phyloP scores from a whole-genome alignment of 2,888 invertebrate species.

The Cryptocheilus praepositus region DNA sequence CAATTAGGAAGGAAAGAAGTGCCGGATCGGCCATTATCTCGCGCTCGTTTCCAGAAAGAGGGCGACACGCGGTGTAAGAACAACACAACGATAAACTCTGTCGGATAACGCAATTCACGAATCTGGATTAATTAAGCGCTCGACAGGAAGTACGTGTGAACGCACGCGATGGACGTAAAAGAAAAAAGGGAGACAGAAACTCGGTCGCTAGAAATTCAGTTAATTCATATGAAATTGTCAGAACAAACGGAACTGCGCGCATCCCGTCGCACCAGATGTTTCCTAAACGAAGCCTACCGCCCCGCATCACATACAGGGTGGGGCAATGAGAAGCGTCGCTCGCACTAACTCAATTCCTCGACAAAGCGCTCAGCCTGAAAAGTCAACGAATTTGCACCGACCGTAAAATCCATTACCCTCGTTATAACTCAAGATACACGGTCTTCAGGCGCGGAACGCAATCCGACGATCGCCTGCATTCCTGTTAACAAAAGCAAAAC shows the following conservation, averaged over 20 bases:
- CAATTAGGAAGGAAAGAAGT: slow-evolving; percentile 58
- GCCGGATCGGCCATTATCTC: too few species aligned
- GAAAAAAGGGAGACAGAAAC: slow-evolving; percentile 56
- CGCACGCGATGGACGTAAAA: slow-evolving; percentile 57
- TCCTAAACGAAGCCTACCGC: slow-evolving; percentile 64
- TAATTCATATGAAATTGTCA: slow-evolving; percentile 70
- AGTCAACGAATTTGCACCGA: too few species aligned
- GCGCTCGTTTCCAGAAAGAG: too few species aligned
- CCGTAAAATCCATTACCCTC: too few species aligned
- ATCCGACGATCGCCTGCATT: too few species aligned
- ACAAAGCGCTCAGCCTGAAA: neutral
- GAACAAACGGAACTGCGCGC: slow-evolving; percentile 73
- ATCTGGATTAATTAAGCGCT: slow-evolving; percentile 59
- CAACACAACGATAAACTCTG: neutral
- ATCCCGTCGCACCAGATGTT: slow-evolving; percentile 72
- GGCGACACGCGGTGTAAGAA: neutral
- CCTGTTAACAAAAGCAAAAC: too few species aligned
- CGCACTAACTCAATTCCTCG: slow-evolving; percentile 52
- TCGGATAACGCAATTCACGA: slow-evolving; percentile 50
- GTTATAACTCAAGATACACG: too few species aligned
- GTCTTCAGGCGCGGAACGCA: too few species aligned
- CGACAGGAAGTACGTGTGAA: slow-evolving; percentile 65
- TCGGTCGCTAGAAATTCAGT: slow-evolving; percentile 46
- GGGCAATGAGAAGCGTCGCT: slow-evolving; percentile 43
- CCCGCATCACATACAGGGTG: neutral